These are phyloP conservation scores for Strix uralensis DNA, from an alignment of 2,113 vertebrate species.

Conservation along the genomic window DNA sequence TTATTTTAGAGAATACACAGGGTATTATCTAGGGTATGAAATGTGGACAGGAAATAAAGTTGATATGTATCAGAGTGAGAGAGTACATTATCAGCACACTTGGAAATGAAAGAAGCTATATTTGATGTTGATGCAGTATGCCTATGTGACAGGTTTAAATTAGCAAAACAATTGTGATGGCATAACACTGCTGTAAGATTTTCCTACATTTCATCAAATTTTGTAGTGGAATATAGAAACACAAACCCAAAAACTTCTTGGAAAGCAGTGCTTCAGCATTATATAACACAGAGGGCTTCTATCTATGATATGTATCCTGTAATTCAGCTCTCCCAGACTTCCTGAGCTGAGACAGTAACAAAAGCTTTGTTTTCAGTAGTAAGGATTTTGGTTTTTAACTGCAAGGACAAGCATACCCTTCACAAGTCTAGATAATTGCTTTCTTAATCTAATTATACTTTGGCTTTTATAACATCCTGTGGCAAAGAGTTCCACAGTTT, in stretches of 20 bases:
- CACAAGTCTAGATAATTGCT: not conserved
- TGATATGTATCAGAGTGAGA: not conserved
- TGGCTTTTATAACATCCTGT: not conserved
- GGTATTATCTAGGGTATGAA: not conserved
- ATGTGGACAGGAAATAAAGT: not conserved
- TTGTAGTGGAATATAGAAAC: not conserved
- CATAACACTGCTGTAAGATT: not conserved
- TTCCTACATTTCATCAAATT: not conserved
- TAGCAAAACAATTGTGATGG: not conserved
- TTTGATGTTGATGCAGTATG: not conserved
- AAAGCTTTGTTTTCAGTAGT: not conserved
- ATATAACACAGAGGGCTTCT: not conserved
- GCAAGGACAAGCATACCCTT: not conserved
- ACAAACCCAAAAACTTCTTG: not conserved
- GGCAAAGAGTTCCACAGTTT: not conserved
- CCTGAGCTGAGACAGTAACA: not conserved
- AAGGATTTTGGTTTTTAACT: not conserved
- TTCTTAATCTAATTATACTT: not conserved
- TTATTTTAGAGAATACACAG: not conserved
- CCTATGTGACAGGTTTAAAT: not conserved
- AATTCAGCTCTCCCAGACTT: not conserved
- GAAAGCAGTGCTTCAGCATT: not conserved
- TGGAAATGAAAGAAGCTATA: not conserved
- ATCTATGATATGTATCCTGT: not conserved
- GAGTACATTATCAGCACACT: not conserved